Conservation (phyloP, 1,140 invertebrate genomes). For the Lepidurus couesii region DNA sequence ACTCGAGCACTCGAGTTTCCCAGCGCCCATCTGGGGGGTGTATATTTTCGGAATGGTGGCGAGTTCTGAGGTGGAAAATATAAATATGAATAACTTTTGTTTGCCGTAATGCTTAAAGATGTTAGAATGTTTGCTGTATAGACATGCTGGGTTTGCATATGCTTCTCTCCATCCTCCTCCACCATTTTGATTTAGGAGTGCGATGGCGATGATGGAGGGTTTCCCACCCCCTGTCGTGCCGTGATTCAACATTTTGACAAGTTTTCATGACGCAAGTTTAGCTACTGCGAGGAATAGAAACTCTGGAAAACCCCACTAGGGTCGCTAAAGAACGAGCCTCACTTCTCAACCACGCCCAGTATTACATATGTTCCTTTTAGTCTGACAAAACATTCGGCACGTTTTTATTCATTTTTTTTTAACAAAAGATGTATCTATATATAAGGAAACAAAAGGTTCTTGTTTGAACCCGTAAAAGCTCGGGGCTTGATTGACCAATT, state of each 20-base stretch:
- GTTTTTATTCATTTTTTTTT: not conserved
- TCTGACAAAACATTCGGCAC: not conserved
- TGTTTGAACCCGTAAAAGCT: not conserved
- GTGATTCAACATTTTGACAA: slow-evolving; percentile 15
- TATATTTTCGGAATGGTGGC: too few relatives aligned
- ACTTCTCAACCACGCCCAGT: not conserved
- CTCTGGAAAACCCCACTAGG: not conserved
- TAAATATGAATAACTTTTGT: too few relatives aligned
- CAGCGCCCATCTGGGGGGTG: too few relatives aligned
- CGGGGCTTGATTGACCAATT: not conserved
- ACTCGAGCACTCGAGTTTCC: too few relatives aligned
- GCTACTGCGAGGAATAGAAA: not conserved
- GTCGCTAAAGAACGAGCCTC: not conserved
- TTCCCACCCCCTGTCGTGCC: not conserved
- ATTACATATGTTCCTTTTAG: not conserved
- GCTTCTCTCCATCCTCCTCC: too few relatives aligned
- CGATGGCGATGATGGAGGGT: not conserved
- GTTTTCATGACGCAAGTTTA: not conserved
- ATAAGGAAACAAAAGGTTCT: not conserved
- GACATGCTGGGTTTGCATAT: too few relatives aligned
- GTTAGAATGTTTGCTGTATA: too few relatives aligned
- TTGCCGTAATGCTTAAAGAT: too few relatives aligned
- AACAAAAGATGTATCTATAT: too few relatives aligned
- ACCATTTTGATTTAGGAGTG: too few relatives aligned
- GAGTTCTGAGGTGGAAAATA: too few relatives aligned